These are phyloP conservation scores for Pseudomyrmex pallidus DNA, from an alignment of 1,140 invertebrate genomes.

Conservation along the genomic window DNA sequence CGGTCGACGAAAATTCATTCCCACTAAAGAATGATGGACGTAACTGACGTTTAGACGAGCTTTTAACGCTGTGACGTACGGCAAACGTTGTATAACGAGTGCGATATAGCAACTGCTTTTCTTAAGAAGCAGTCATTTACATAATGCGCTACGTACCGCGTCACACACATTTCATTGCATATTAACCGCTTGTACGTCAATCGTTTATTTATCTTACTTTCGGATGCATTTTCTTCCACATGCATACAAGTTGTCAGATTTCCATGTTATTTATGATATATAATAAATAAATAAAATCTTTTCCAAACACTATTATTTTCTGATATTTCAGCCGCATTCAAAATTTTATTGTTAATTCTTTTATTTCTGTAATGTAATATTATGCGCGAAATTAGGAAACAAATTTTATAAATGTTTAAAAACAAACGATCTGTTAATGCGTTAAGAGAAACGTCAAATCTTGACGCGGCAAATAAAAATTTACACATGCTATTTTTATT, in stretches of 20 bases:
- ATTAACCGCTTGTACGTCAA: conserved; percentile 5
- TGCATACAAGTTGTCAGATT: neutral
- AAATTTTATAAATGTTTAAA: neutral
- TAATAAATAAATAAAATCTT: too few relatives aligned
- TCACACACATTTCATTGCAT: neutral
- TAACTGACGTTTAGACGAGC: conserved; percentile 58
- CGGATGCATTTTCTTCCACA: neutral
- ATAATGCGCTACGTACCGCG: neutral
- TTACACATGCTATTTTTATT: neutral
- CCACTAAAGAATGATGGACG: conserved; percentile 69
- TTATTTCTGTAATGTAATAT: neutral
- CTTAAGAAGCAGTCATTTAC: conserved; percentile 44
- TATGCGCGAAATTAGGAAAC: neutral
- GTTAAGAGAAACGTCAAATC: neutral
- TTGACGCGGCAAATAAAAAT: neutral
- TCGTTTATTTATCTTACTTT: conserved; percentile 10
- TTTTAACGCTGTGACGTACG: conserved; percentile 48
- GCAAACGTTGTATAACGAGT: neutral
- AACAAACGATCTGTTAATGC: neutral
- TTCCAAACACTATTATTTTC: neutral
- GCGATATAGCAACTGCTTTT: conserved; percentile 31
- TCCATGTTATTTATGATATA: neutral
- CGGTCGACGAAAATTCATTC: conserved; percentile 62
- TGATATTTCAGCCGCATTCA: neutral
- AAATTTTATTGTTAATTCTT: conserved; percentile 3